Base-by-base conservation (phyloP, 1,140 invertebrate genomes). In the Cydia splendana region DNA sequence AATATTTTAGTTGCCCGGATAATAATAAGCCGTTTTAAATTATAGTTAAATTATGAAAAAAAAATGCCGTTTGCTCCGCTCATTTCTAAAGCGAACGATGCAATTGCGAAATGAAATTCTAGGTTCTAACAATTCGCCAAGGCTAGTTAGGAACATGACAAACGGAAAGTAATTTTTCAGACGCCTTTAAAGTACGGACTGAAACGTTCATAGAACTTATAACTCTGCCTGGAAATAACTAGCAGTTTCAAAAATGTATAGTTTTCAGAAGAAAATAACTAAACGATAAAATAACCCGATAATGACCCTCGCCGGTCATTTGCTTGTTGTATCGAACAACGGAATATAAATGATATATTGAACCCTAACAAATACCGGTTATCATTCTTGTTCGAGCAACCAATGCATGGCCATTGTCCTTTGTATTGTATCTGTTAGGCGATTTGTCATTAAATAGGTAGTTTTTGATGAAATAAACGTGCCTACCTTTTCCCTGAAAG, bases 381-480 rank as follows among this genome's bases (percentile, higher is more conserved):
- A 45, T 71, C 67, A 71, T 42, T 71, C 18, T 34, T 71, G 57
- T n/a, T 71, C 30, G 30, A 34, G 2, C 67, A 38, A 38, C 34
- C 34, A 42, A 0, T 10, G 38, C 34, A 71, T 45, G 67, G 38
- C 34, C 67, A 71, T 71, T 71, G n/a, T 71, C 65, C 65, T 69
- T 48, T 48, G 51, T 53, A n/a, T 71, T 71, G 34, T 71, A 42
- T 45, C 67, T 71, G 5, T 71, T 71, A 38, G 34, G 9, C 67
- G 67, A 71, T 71, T 71, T 38, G 67, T 71, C 34, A 38, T 71
- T 71, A 71, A 62, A 62, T 42, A 71, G 38, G 38, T 6, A 71
- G 67, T 71, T 42, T 13, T 71, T 80, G 74, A 77, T 81, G 81
- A 84, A 86, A 88, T 88, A 79, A 77, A 84, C 81, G 79, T 85